Evolutionary conservation across 92 coral and sea anemone species (phyloP), one percentile per base, ranked within the genome.

Genomic region (Zoanthus sociatus): DNA sequence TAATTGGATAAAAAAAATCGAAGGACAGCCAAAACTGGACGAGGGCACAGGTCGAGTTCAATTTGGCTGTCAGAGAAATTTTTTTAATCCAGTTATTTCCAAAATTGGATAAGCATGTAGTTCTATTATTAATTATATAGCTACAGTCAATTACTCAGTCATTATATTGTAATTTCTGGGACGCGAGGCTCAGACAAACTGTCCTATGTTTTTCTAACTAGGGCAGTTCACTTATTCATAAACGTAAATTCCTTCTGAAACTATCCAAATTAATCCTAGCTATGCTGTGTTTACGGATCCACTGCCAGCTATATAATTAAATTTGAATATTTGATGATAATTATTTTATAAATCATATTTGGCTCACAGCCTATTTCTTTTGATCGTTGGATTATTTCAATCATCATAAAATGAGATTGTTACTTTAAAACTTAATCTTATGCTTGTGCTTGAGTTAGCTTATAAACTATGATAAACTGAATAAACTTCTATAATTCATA

Each of bases 381-480:
- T 50, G 54, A 50, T 50, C 2, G 2, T 50, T 50, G 54, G 54
- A 50, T 50, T 50, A 50, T 50, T 50, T 50, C 54, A 2, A 50
- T 50, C 1, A 50, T 50, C 54, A 50, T 50, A 50, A 50, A 61
- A 61, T 61, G 68, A 61, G 68, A 61, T 15, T 61, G 68, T 58
- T 61, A 61, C 68, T 63, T 63, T 63, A 63, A 63, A 63, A 63
- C 31, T 63, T 63, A 63, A 16, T 63, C 69, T 63, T 63, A 63
- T 63, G 30, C 7, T 63, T 32, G 69, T 63, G 69, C 69, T 63
- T 63, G 69, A 63, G 69, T 63, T 16, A 63, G 69, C 69, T 17
- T 63, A 63, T 61, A 61, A 61, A 61, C 68, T 61, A 20, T 61
- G 68, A 61, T 61, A 61, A 61, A 61, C 68, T 61, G 68, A 61